Percentiles rank a stretch among this genome's conserved stretches.
Conservation (phyloP, 53 echinoderm and acorn worm genomes). For the Actinopyga echinites region DNA sequence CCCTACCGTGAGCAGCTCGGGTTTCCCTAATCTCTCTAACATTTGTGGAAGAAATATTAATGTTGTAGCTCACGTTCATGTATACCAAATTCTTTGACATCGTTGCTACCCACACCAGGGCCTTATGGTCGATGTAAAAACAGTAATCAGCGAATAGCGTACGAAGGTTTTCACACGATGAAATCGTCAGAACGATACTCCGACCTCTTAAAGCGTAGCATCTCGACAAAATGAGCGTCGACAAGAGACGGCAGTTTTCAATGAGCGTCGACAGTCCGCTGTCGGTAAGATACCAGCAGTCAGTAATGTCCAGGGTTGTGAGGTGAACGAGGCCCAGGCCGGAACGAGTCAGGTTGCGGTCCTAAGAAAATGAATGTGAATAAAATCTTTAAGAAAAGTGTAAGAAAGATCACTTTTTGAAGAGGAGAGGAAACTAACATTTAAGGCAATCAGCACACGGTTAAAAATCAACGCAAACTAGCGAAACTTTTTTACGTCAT, state of each 20-base stretch:
- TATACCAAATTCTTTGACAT: constrained; percentile 29
- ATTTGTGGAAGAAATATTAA: constrained; percentile 48
- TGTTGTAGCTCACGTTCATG: constrained; percentile 63
- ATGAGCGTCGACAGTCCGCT: constrained; percentile 38
- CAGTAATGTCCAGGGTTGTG: constrained; percentile 55
- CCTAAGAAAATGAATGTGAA: constrained; percentile 29
- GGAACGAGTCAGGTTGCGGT: constrained; percentile 30
- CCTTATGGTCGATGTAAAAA: constrained; percentile 55
- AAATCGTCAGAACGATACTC: constrained; percentile 30
- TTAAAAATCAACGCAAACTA: too few relatives aligned
- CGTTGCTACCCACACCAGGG: constrained; percentile 53
- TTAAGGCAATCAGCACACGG: too few relatives aligned
- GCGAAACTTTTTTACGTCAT: too few relatives aligned
- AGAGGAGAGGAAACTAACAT: too few relatives aligned
- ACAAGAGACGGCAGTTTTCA: constrained; percentile 30
- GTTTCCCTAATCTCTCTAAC: constrained; percentile 22
- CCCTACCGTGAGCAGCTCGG: constrained; percentile 4
- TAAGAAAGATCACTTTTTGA: too few relatives aligned
- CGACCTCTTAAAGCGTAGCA: constrained; percentile 61
- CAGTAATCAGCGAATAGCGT: constrained; percentile 29
- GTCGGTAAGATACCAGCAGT: constrained; percentile 61
- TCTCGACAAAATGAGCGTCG: constrained; percentile 47
- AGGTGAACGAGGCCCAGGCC: constrained; percentile 41
- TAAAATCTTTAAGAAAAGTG: too few relatives aligned
- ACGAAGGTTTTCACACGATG: constrained; percentile 39